Evolutionary conservation across 2,797 vertebrate genomes (phyloP).

Genomic region (Crocidura indochinensis): DNA sequence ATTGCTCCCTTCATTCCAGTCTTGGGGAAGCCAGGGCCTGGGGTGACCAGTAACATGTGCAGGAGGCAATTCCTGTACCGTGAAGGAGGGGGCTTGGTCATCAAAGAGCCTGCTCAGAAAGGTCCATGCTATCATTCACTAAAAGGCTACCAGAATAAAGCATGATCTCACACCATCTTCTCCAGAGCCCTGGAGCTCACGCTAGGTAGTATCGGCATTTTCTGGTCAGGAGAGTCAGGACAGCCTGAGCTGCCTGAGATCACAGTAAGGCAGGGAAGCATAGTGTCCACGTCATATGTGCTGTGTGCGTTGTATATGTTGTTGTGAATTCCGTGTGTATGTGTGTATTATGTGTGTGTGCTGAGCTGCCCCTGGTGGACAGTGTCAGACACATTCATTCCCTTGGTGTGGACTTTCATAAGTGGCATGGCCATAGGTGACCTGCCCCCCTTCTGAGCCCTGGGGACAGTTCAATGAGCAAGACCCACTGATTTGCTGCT

Average conservation of each 20-base stretch:
- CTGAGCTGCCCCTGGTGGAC: not conserved
- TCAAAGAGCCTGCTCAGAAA: not conserved
- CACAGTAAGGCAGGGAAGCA: not conserved
- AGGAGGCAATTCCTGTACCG: not conserved
- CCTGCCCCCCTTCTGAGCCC: not conserved
- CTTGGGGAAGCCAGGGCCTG: not conserved
- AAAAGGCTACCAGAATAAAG: not conserved
- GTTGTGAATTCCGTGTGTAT: too few species aligned
- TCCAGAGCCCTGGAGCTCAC: not conserved
- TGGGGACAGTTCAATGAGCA: not conserved
- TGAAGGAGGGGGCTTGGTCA: not conserved
- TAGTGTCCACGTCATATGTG: not conserved
- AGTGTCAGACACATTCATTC: accelerated
- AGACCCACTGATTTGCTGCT: not conserved
- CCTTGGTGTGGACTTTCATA: not conserved
- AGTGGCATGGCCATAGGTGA: too few species aligned
- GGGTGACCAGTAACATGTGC: not conserved
- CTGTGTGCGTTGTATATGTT: too few species aligned
- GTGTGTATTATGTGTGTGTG: too few species aligned
- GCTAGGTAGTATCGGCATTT: not conserved
- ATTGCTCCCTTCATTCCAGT: constrained; percentile 1
- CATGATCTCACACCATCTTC: constrained; percentile 9
- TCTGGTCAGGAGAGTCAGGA: not conserved
- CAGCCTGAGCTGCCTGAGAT: not conserved
- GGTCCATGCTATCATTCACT: not conserved